phyloP scores from a whole-genome alignment of 2,113 vertebrate genomes.

The Mesocricetus auratus region DNA sequence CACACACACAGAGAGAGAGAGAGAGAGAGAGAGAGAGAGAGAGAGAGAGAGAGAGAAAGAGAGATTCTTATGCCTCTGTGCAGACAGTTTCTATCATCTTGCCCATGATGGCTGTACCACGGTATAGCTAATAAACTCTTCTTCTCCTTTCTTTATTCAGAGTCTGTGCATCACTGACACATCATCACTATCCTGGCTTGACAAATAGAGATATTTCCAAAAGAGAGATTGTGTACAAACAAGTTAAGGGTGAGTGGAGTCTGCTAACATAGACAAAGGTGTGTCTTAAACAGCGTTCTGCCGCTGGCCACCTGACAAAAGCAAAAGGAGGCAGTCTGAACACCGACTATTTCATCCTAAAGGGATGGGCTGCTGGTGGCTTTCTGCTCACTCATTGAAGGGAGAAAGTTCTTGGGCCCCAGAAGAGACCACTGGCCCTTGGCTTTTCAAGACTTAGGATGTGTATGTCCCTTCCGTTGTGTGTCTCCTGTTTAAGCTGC shows the following conservation, averaged over 20 bases:
- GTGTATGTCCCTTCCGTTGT: neutral
- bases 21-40: too few relatives aligned
- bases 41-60: too few relatives aligned
- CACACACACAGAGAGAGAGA: neutral
- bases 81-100: neutral
- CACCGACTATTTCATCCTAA: neutral
- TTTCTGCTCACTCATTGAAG: neutral
- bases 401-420: neutral
- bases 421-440: neutral
- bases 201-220: conserved; percentile 8
- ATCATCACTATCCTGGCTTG: neutral
- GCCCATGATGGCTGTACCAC: neutral
- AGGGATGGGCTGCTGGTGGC: neutral
- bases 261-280: neutral
- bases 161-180: neutral
- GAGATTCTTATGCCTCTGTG: neutral
- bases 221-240: neutral
- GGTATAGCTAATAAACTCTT: neutral
- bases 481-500: neutral
- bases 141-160: neutral
- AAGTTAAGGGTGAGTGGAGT: neutral
- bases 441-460: neutral
- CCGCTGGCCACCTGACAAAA: neutral
- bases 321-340: neutral
- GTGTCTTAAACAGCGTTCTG: too few relatives aligned